A percentile compares a stretch with the other conserved stretches of the same genome.
Conservation (phyloP, 30 jellyfish, hydroid and myxozoan genomes). For the Haliclystus octoradiatus region DNA sequence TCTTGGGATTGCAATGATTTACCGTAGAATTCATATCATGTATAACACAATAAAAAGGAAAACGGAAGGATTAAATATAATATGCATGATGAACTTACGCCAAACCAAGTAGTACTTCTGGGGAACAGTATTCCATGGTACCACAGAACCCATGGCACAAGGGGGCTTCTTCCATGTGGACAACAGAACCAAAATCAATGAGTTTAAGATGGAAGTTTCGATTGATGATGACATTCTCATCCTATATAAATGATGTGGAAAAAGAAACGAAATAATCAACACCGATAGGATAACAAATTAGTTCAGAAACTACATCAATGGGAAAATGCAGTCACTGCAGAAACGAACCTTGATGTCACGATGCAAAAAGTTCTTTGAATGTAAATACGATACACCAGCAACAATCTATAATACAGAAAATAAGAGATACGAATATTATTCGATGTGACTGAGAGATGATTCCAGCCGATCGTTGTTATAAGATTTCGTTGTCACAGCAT, state of each 20-base stretch:
- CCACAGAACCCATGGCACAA: constrained; percentile 88
- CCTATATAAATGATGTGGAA: constrained; percentile 27
- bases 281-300: neutral
- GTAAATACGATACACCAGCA: constrained; percentile 71
- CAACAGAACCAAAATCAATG: constrained; percentile 94
- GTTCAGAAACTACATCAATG: neutral
- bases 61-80: too few relatives aligned
- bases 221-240: constrained; percentile 80
- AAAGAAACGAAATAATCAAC: too few relatives aligned
- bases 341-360: constrained; percentile 75
- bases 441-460: neutral
- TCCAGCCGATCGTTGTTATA: too few relatives aligned
- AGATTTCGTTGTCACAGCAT: too few relatives aligned
- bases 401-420: constrained; percentile 27
- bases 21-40: too few relatives aligned
- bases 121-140: constrained; percentile 95
- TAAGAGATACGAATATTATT: neutral
- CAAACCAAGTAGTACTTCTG: constrained; percentile 91
- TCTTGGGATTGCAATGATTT: too few relatives aligned
- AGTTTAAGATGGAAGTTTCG: constrained; percentile 55
- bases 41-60: too few relatives aligned
- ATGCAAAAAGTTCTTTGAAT: constrained; percentile 53
- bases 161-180: constrained; percentile 56
- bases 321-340: too few relatives aligned
- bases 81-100: constrained; percentile 22